phyloP scores from a whole-genome alignment of 2,888 invertebrate genomes.

The Campaea margaritaria region DNA sequence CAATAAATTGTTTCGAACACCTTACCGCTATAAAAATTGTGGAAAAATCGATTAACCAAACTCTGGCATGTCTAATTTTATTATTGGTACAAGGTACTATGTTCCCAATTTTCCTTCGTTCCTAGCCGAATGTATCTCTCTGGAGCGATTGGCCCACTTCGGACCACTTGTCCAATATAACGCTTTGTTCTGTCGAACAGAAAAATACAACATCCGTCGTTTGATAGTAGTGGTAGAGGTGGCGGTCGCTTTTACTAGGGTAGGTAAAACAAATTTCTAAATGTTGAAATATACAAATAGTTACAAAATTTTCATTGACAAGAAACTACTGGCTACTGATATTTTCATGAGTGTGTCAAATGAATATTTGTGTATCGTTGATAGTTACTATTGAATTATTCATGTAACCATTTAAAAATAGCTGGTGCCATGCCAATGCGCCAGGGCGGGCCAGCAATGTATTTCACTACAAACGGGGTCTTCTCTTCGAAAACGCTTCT shows the following conservation, averaged over 20 bases:
- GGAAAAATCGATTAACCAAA: neutral
- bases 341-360: too few species aligned
- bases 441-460: too few species aligned
- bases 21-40: neutral
- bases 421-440: too few species aligned
- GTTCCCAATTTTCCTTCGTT: neutral
- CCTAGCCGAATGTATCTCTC: conserved; percentile 20
- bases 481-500: too few species aligned
- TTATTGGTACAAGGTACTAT: neutral
- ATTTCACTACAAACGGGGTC: too few species aligned
- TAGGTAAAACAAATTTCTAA: neutral
- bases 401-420: too few species aligned
- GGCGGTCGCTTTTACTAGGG: neutral
- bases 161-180: conserved; percentile 33
- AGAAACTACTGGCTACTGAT: too few species aligned
- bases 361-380: too few species aligned
- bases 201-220: conserved; percentile 32
- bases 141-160: conserved; percentile 30
- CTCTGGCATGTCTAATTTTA: neutral
- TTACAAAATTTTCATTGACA: too few species aligned
- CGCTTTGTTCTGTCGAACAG: conserved; percentile 33
- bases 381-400: too few species aligned
- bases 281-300: too few species aligned
- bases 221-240: conserved; percentile 17
- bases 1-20: too few species aligned